Evolutionary conservation across 64 coral and sea anemone species (phyloP), one percentile per base, ranked within the genome.

Genomic region (Pocillopora verrucosa): DNA sequence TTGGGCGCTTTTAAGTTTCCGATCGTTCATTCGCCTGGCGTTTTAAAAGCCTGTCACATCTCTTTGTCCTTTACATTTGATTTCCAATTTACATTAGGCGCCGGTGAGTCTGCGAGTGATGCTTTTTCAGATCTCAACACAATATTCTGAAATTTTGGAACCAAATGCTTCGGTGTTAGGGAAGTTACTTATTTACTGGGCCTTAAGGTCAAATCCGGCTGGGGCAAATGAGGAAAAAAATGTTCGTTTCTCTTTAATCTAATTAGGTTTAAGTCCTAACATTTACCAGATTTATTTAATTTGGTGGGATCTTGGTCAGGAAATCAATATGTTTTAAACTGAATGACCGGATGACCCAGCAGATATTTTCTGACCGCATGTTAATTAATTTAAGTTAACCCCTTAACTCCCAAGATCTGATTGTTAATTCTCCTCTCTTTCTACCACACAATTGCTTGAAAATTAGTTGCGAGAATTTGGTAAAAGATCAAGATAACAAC

Each of bases 1-100:
- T 22, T 0, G 12, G 34, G 20, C 37, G 37, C 82, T 85, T 85
- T 85, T 67, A 85, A 85, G 82, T 85, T 85, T 85, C 82, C 82
- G 65, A 85, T 22, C 20, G 34, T 16, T 25, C 12, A 41, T 85
- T 65, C 72, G 82, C 17, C 9, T 51, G 41, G 60, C 36, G 61
- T 45, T 67, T 83, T 62, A 62, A 34, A 45, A 35, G 34, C 17
- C 65, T 41, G 37, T 56, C 6, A 17, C 7, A 51, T 7, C 7
- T 7, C 41, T 51, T 15, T 83, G 80, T 68, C 34, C 30, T 67
- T 41, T 1, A 45, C 10, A 20, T 10, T 38, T 69, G 62, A 68
- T 85, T 24, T 68, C 64, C 36, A 56, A 83, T 81, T 79, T 62
- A 35, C 14, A 17, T 30, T 59, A 16, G 82, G 64, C 82, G 82